Evolutionary conservation across 2,113 vertebrate species (phyloP).

Genomic region (Heterocephalus glaber): DNA sequence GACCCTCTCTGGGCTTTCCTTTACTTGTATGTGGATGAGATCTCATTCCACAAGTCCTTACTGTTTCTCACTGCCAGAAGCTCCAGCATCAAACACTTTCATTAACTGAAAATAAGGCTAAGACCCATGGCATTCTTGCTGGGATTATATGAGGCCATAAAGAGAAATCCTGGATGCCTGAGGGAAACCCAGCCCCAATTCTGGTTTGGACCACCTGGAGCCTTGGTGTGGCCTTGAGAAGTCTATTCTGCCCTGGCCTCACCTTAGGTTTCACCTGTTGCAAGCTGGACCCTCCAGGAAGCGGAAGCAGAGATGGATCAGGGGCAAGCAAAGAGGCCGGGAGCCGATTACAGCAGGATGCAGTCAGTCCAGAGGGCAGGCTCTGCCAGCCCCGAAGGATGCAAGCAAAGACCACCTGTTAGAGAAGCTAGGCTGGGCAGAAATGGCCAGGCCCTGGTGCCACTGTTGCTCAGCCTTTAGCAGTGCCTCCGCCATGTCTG

Average conservation of each 20-base stretch:
- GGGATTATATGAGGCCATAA: not conserved
- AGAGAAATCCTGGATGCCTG: not conserved
- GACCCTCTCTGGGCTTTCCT: constrained; percentile 30
- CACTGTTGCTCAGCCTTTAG: not conserved
- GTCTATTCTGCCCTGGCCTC: not conserved
- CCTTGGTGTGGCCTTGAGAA: not conserved
- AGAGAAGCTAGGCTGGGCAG: fast-evolving
- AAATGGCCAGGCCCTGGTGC: not conserved
- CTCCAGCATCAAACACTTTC: not conserved
- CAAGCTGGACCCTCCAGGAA: not conserved
- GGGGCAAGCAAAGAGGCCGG: no score
- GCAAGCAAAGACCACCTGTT: not conserved
- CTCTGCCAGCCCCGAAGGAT: not conserved
- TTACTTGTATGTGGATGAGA: not conserved
- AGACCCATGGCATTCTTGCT: not conserved
- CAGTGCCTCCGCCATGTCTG: not conserved
- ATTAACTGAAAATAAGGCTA: not conserved
- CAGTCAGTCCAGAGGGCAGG: fast-evolving
- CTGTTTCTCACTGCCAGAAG: not conserved
- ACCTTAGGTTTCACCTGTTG: not conserved
- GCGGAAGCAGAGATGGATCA: not conserved
- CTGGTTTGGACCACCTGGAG: not conserved
- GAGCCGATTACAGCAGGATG: not conserved
- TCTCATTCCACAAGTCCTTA: not conserved
- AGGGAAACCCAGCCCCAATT: not conserved